A percentile compares a stretch with the other conserved stretches of the same genome.
Conservation (phyloP, 2,797 vertebrate species). For the Pseudocheirus occidentalis region DNA sequence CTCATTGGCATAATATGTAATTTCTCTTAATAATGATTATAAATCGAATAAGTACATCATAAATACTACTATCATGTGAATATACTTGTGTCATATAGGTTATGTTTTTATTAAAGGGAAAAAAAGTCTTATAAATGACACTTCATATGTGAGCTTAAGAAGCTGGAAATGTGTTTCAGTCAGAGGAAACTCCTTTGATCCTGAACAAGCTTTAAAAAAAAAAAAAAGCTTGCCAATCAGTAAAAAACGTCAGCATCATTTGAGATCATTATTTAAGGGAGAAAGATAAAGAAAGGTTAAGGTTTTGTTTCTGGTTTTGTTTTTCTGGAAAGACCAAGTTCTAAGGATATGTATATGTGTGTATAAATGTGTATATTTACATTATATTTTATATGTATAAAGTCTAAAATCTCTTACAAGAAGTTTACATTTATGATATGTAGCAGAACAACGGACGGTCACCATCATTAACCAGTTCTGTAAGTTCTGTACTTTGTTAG, state of each 20-base stretch:
- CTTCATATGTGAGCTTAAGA: slow-evolving; percentile 61
- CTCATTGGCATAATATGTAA: background rate
- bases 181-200: slow-evolving; percentile 60
- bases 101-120: slow-evolving; percentile 29
- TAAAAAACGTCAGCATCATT: slow-evolving; percentile 57
- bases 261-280: slow-evolving; percentile 59
- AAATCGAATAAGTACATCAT: background rate
- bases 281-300: slow-evolving; percentile 53
- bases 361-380: background rate
- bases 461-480: slow-evolving; percentile 25
- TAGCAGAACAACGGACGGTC: slow-evolving; percentile 25
- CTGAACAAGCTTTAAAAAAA: slow-evolving; percentile 33
- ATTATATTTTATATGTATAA: background rate
- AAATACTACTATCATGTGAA: slow-evolving; percentile 5
- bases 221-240: slow-evolving; percentile 37
- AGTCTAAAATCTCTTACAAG: slow-evolving; percentile 6
- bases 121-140: slow-evolving; percentile 56
- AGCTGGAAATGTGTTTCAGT: slow-evolving; percentile 68
- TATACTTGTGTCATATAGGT: slow-evolving; percentile 25
- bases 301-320: too few relatives aligned
- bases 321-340: background rate
- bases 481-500: slow-evolving; percentile 43
- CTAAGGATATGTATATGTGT: slow-evolving; percentile 6
- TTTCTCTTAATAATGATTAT: background rate
- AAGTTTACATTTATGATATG: slow-evolving; percentile 42